phyloP scores from a whole-genome alignment of 1,140 invertebrate species.

The Solenopsis fugax region DNA sequence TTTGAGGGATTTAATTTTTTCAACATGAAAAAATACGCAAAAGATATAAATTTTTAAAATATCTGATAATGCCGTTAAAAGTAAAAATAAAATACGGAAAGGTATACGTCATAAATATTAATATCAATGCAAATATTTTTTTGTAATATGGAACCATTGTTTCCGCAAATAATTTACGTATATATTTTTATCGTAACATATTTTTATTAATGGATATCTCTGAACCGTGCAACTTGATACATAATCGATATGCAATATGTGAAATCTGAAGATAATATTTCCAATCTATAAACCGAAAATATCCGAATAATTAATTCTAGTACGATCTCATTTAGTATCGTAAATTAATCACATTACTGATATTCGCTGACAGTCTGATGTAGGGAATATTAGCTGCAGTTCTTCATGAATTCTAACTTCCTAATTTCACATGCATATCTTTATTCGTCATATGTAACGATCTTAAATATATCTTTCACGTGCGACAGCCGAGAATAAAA shows the following conservation, averaged over 20 bases:
- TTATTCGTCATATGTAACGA: not conserved
- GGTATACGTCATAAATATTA: conserved; percentile 54
- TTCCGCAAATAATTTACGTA: conserved; percentile 51
- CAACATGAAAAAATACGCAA: conserved; percentile 27
- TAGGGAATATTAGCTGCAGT: conserved; percentile 20
- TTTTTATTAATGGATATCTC: conserved; percentile 55
- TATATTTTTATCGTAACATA: conserved; percentile 41
- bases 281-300: conserved; percentile 47
- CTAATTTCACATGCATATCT: not conserved
- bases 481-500: not conserved
- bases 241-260: conserved; percentile 51
- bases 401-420: not conserved
- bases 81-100: conserved; percentile 41
- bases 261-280: conserved; percentile 62
- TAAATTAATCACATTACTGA: conserved; percentile 32
- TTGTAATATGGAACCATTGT: conserved; percentile 51
- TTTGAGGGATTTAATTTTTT: not conserved
- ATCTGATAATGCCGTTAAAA: conserved; percentile 26
- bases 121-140: conserved; percentile 59
- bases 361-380: not conserved
- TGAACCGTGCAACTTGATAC: conserved; percentile 44
- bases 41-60: conserved; percentile 32
- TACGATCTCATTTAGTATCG: conserved; percentile 33
- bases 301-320: conserved; percentile 55
- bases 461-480: not conserved